Conservation (phyloP, 2,797 vertebrate species). For the Catamblyrhynchus diadema region DNA sequence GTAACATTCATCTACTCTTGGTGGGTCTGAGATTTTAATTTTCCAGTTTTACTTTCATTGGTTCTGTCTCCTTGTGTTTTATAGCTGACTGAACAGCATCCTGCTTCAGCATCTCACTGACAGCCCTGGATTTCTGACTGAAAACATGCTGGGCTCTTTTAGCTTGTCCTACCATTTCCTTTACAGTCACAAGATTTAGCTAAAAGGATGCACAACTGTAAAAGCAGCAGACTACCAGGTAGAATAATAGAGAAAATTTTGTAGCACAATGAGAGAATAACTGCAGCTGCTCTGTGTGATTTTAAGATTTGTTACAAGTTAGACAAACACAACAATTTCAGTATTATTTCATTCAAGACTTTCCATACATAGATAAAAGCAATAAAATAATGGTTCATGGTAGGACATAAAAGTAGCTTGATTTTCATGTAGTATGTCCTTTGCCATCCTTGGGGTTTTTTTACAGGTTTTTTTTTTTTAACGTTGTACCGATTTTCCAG, state of each 20-base stretch:
- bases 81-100: not conserved
- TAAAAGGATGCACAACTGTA: not conserved
- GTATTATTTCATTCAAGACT: not conserved
- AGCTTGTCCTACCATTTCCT: not conserved
- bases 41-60: not conserved
- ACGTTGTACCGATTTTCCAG: not conserved
- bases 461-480: not conserved
- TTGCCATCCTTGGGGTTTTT: not conserved
- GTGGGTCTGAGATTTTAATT: not conserved
- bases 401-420: not conserved
- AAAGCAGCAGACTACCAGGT: not conserved
- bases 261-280: not conserved
- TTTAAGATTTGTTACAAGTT: not conserved
- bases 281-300: not conserved
- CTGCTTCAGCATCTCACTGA: not conserved
- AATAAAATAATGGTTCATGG: not conserved
- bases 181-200: not conserved
- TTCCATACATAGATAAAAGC: not conserved
- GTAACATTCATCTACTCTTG: not conserved
- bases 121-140: not conserved
- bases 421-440: not conserved
- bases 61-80: not conserved
- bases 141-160: not conserved
- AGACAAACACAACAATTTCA: not conserved
- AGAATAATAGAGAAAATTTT: not conserved